Percentiles rank a stretch among this genome's conserved stretches.
Conservation (phyloP, 2,888 invertebrate species). For the Penaeus monodon region DNA sequence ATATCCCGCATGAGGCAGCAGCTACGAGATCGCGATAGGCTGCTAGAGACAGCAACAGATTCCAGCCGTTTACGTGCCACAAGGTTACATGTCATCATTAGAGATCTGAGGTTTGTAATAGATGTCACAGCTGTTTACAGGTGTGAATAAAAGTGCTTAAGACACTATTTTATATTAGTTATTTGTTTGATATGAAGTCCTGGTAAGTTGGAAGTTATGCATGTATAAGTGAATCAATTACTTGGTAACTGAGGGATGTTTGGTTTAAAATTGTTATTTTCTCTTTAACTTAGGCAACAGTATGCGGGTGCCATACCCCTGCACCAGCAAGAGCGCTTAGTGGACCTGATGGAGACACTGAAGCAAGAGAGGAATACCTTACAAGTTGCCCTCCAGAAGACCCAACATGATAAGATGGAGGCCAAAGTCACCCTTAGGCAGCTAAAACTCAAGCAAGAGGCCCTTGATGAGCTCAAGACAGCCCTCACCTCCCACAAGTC, state of each 20-base stretch:
- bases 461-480: conserved; percentile 55
- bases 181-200: neutral
- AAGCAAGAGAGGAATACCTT: conserved; percentile 41
- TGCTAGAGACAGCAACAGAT: conserved; percentile 44
- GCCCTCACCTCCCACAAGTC: neutral
- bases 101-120: conserved; percentile 45
- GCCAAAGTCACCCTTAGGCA: conserved; percentile 49
- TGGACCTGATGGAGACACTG: conserved; percentile 36
- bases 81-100: conserved; percentile 41
- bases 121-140: neutral
- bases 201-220: neutral
- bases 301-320: conserved; percentile 60
- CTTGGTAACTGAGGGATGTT: neutral
- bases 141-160: too few relatives aligned
- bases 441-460: conserved; percentile 55
- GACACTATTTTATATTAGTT: neutral
- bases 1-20: conserved; percentile 36
- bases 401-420: conserved; percentile 54
- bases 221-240: neutral
- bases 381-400: conserved; percentile 26
- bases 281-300: conserved; percentile 40
- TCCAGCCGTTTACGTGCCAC: conserved; percentile 37
- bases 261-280: neutral
- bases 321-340: conserved; percentile 50
- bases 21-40: conserved; percentile 42